Evolutionary conservation across 2,888 invertebrate species (phyloP).

Genomic region (Ormyrus nitidulus): DNA sequence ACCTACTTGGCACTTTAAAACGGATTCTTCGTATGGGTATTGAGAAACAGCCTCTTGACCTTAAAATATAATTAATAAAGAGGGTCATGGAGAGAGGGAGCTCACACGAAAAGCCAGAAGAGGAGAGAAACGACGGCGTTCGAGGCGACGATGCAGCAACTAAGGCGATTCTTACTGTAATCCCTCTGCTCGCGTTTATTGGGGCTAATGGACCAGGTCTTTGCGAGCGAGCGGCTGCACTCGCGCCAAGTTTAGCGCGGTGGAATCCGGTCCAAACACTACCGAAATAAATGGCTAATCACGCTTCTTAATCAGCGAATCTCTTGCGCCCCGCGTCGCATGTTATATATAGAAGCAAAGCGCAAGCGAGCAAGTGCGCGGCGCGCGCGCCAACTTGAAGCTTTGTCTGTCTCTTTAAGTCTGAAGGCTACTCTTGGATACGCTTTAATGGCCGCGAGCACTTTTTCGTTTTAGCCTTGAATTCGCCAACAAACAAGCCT

Average conservation of each 20-base stretch:
- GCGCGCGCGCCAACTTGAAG: conserved; percentile 3
- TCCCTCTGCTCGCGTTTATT: conserved; percentile 60
- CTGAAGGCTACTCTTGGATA: too few species aligned
- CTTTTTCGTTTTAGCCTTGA: too few species aligned
- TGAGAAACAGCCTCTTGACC: not conserved
- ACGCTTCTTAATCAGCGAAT: conserved; percentile 71
- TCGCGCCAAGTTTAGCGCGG: conserved; percentile 70
- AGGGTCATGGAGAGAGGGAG: conserved; percentile 18
- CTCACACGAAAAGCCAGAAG: not conserved
- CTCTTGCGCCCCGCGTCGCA: conserved; percentile 39
- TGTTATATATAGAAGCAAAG: conserved; percentile 47
- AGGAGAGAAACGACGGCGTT: too few species aligned
- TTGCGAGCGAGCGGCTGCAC: conserved; percentile 64
- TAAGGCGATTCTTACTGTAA: conserved; percentile 42
- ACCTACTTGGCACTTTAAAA: too few species aligned
- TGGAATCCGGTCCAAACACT: conserved; percentile 71
- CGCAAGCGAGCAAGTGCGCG: not conserved
- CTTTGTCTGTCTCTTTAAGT: too few species aligned
- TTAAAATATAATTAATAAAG: conserved; percentile 39
- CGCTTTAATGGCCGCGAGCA: too few species aligned
- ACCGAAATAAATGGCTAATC: conserved; percentile 74
- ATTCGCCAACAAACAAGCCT: too few species aligned
- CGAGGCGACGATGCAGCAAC: conserved; percentile 20
- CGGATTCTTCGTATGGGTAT: too few species aligned
- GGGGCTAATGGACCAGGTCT: conserved; percentile 74